Percentiles rank a stretch among this genome's conserved stretches.
phyloP scores from a whole-genome alignment of 2,888 invertebrate genomes.

The Tetramorium bicarinatum region DNA sequence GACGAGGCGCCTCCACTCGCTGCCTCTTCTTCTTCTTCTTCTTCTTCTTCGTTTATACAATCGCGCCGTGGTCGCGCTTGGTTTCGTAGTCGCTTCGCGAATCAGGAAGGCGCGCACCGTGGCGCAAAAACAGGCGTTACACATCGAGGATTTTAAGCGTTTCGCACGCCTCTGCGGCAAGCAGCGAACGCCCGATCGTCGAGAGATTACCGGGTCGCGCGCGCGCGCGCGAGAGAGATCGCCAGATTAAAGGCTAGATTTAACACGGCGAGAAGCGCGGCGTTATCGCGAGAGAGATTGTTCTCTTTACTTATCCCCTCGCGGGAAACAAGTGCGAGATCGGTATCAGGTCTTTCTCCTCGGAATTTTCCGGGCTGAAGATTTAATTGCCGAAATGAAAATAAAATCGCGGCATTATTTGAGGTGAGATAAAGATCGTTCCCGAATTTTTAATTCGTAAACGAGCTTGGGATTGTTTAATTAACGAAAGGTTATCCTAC shows the following conservation, averaged over 20 bases:
- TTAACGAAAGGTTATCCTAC: background rate
- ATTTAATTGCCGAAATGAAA: conserved; percentile 12
- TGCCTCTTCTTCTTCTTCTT: background rate
- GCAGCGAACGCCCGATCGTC: conserved; percentile 31
- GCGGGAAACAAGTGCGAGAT: background rate
- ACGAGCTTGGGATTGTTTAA: conserved; percentile 1
- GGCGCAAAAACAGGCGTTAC: conserved; percentile 54
- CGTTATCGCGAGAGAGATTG: conserved; percentile 29
- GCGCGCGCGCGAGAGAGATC: conserved; percentile 22
- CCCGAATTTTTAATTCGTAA: conserved; percentile 7
- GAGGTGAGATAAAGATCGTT: background rate
- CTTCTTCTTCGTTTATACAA: conserved; percentile 21
- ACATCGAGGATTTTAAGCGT: conserved; percentile 52
- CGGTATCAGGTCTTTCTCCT: background rate
- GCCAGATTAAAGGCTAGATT: conserved; percentile 43
- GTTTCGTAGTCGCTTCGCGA: conserved; percentile 58
- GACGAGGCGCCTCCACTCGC: conserved; percentile 9
- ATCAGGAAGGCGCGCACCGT: conserved; percentile 50
- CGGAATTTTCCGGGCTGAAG: background rate
- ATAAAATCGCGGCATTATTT: background rate
- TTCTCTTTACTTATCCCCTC: background rate
- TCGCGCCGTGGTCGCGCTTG: conserved; percentile 40
- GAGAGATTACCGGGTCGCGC: conserved; percentile 42
- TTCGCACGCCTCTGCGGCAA: conserved; percentile 41
- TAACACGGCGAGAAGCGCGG: conserved; percentile 23